These are phyloP conservation scores for Cataglyphis hispanica DNA, from an alignment of 1,140 invertebrate genomes.

Conservation along the genomic window DNA sequence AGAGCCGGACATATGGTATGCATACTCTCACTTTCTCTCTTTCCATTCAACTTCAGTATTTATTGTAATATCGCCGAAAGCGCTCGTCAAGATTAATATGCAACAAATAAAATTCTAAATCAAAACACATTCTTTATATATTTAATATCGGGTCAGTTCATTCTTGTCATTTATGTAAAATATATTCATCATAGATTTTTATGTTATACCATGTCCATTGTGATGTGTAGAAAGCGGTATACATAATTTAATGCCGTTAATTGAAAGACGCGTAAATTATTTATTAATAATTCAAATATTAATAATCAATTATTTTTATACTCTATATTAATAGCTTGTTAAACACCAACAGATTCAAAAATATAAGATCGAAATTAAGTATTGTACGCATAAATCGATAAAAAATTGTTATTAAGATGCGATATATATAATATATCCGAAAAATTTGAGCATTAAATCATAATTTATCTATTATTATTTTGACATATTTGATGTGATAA, in stretches of 20 bases:
- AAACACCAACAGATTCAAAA: too few relatives aligned
- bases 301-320: too few relatives aligned
- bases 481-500: too few relatives aligned
- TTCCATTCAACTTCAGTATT: conserved; percentile 16
- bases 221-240: neutral
- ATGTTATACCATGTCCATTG: neutral
- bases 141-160: neutral
- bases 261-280: neutral
- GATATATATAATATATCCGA: too few relatives aligned
- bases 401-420: too few relatives aligned
- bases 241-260: neutral
- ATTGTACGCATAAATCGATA: too few relatives aligned
- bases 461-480: too few relatives aligned
- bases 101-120: conserved; percentile 14
- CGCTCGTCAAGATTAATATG: conserved; percentile 1
- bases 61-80: conserved; percentile 12
- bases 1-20: conserved; percentile 91
- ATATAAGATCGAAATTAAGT: too few relatives aligned
- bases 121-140: neutral
- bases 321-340: too few relatives aligned
- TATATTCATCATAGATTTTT: conserved; percentile 15
- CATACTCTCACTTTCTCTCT: conserved; percentile 56
- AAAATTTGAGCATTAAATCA: too few relatives aligned
- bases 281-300: too few relatives aligned
- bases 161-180: neutral